phyloP scores from a whole-genome alignment of 2,888 invertebrate genomes.

The Aleiodes alternator region DNA sequence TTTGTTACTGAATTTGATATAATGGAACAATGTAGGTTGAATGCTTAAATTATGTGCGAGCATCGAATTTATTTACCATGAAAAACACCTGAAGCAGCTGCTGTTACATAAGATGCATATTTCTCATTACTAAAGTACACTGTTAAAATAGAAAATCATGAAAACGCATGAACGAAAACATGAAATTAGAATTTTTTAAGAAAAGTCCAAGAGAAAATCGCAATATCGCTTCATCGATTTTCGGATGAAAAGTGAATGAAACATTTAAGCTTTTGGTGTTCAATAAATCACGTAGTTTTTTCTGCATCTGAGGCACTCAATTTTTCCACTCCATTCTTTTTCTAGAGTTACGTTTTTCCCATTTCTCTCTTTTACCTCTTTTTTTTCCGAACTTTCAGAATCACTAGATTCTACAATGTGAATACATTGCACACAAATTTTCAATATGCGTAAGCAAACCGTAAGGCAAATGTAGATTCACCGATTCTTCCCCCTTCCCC shows the following conservation, averaged over 20 bases:
- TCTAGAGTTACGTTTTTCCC: slow-evolving; percentile 18
- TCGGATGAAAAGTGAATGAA: slow-evolving; percentile 12
- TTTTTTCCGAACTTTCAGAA: slow-evolving; percentile 35
- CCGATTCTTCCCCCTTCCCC: neutral
- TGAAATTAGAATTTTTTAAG: too few species aligned
- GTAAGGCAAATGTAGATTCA: slow-evolving; percentile 53
- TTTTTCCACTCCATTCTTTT: slow-evolving; percentile 41
- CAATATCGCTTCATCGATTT: neutral
- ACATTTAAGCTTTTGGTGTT: slow-evolving; percentile 28
- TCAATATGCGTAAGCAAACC: slow-evolving; percentile 55
- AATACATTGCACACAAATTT: slow-evolving; percentile 51
- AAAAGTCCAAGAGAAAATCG: neutral
- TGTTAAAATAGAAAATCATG: neutral
- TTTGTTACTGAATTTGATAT: neutral
- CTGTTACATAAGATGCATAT: neutral
- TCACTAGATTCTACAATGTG: slow-evolving; percentile 14
- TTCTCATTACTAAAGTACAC: neutral
- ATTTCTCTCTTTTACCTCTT: slow-evolving; percentile 5
- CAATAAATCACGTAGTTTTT: slow-evolving; percentile 48
- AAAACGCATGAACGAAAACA: neutral
- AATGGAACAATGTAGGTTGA: neutral
- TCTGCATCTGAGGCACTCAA: slow-evolving; percentile 46
- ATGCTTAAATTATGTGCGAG: neutral
- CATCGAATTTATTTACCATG: neutral
- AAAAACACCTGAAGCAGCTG: neutral